A percentile compares a stretch with the other conserved stretches of the same genome.
These are phyloP conservation scores for Chloropsis hardwickii DNA, from an alignment of 2,113 vertebrate species.

Conservation along the genomic window DNA sequence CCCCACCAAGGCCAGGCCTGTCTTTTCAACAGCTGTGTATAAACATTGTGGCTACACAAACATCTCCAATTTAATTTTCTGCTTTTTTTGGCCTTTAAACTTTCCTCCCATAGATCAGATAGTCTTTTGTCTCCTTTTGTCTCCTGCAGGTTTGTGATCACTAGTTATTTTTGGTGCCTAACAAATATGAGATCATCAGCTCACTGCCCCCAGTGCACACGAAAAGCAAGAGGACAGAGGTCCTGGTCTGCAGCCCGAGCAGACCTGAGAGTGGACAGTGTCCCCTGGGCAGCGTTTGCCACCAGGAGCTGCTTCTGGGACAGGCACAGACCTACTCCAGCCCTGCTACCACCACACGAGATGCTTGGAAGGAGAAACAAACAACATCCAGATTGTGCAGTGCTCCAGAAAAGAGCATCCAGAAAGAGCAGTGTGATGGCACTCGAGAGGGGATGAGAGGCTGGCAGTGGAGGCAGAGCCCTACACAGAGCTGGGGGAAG, in stretches of 20 bases:
- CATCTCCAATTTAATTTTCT: background rate
- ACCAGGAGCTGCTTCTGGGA: background rate
- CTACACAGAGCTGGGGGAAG: background rate
- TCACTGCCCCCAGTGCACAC: background rate
- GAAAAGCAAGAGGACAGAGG: background rate
- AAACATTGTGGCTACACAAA: background rate
- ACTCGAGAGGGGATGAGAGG: background rate
- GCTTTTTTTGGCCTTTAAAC: background rate
- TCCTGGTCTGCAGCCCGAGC: background rate
- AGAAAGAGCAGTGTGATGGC: background rate
- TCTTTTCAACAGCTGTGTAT: background rate
- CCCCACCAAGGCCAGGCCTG: background rate
- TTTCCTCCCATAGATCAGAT: background rate
- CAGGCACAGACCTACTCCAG: background rate
- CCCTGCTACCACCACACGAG: fast-evolving
- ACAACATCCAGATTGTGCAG: background rate
- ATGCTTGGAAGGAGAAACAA: background rate
- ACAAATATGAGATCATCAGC: fast-evolving
- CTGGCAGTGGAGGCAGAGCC: background rate
- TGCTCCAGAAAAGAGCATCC: background rate
- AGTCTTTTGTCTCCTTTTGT: background rate
- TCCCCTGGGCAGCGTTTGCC: background rate
- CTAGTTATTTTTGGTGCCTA: background rate
- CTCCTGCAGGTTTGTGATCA: background rate
- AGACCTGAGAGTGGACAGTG: background rate